phyloP scores from a whole-genome alignment of 2,113 vertebrate genomes.

The Burhinus bistriatus region DNA sequence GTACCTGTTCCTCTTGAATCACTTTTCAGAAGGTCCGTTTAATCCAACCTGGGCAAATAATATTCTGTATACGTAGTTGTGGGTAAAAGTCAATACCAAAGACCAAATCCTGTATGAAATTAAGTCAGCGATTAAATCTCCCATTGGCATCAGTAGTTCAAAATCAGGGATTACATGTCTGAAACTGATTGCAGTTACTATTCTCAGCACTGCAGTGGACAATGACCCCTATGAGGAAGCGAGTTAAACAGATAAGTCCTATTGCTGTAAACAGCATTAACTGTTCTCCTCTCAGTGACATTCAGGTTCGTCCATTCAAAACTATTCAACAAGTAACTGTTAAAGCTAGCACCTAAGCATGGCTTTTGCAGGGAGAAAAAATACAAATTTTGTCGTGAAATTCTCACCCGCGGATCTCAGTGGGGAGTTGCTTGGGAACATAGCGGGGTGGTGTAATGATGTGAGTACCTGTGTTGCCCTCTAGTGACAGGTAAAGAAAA shows the following conservation, averaged over 20 bases:
- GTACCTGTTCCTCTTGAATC: neutral
- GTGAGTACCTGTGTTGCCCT: neutral
- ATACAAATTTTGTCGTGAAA: rapidly evolving
- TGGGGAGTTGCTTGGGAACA: neutral
- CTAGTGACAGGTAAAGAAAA: slow-evolving; percentile 1
- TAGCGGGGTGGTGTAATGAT: rapidly evolving
- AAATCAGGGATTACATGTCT: neutral
- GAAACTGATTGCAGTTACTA: neutral
- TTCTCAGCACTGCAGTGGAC: neutral
- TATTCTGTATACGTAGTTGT: neutral
- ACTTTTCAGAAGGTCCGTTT: neutral
- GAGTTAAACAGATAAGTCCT: neutral
- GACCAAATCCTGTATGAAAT: neutral
- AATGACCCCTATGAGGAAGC: neutral
- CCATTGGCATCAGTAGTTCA: neutral
- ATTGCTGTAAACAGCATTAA: neutral
- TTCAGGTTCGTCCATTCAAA: neutral
- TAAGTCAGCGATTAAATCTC: neutral
- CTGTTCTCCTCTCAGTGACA: neutral
- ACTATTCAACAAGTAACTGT: neutral
- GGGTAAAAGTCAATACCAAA: neutral
- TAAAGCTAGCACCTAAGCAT: neutral
- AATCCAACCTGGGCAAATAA: neutral
- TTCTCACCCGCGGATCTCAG: rapidly evolving
- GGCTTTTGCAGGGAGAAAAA: neutral